Evolutionary conservation across 2,113 vertebrate species (phyloP).

Genomic region (Rhynchopsitta pachyrhyncha): DNA sequence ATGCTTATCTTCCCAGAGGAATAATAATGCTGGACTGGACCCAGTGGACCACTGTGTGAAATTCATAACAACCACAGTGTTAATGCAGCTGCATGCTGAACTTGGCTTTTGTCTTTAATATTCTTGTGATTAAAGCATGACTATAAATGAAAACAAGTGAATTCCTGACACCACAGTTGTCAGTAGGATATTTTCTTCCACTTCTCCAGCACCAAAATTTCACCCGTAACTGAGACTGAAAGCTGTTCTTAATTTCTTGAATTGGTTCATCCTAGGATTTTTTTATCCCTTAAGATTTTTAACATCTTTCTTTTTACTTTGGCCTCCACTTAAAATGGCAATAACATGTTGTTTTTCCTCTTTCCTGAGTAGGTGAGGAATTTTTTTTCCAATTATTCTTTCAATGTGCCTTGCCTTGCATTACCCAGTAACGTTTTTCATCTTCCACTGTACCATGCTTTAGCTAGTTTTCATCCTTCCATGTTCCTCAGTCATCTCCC

Average conservation of each 20-base stretch:
- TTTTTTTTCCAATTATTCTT: background rate
- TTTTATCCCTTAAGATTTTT: background rate
- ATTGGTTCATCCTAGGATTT: background rate
- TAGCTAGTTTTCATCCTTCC: background rate
- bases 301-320: background rate
- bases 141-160: background rate
- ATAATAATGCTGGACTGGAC: background rate
- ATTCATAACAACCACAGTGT: background rate
- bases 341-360: background rate
- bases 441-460: background rate
- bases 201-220: background rate
- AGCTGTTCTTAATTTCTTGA: background rate
- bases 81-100: background rate
- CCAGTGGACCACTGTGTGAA: background rate
- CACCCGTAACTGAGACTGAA: background rate
- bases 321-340: background rate
- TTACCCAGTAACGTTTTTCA: background rate
- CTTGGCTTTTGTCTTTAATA: background rate
- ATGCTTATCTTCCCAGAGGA: background rate
- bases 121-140: background rate
- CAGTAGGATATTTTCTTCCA: background rate
- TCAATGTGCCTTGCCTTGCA: background rate
- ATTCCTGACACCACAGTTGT: background rate
- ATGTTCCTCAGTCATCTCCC: background rate
- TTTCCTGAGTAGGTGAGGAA: background rate